Evolutionary conservation across 1,140 invertebrate species (phyloP).

Genomic region (Euschistus heros): DNA sequence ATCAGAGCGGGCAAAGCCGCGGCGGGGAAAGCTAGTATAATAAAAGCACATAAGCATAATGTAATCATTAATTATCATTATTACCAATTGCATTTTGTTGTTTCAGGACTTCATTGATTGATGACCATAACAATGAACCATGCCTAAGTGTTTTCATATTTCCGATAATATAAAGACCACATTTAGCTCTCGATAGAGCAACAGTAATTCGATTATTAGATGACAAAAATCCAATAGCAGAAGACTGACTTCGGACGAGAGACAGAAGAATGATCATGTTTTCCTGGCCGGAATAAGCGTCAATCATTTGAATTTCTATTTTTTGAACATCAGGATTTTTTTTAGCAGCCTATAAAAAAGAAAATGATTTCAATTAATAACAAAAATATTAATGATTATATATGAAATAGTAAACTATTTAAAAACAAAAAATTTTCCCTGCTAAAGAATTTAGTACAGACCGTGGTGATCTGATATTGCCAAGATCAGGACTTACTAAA

Average conservation of each 20-base stretch:
- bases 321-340: slow-evolving; percentile 29
- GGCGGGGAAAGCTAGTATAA: too few relatives aligned
- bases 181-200: slow-evolving; percentile 66
- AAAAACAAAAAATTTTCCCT: too few relatives aligned
- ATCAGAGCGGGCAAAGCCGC: too few relatives aligned
- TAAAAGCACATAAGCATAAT: too few relatives aligned
- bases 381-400: too few relatives aligned
- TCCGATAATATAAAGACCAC: slow-evolving; percentile 53
- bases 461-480: too few relatives aligned
- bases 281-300: slow-evolving; percentile 81
- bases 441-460: too few relatives aligned
- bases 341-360: too few relatives aligned
- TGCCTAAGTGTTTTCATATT: slow-evolving; percentile 41
- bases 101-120: slow-evolving; percentile 39
- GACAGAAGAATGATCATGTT: slow-evolving; percentile 74
- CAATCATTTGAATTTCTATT: slow-evolving; percentile 46
- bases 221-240: slow-evolving; percentile 66
- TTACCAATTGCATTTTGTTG: slow-evolving; percentile 36
- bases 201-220: slow-evolving; percentile 71
- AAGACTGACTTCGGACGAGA: slow-evolving; percentile 54
- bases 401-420: too few relatives aligned
- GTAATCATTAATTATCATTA: too few relatives aligned
- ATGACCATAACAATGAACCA: slow-evolving; percentile 38
- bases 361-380: too few relatives aligned
- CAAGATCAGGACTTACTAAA: too few relatives aligned